Percentiles rank a stretch among this genome's conserved stretches.
Conservation (phyloP, 2,888 invertebrate species). For the Eustalomyia histrio region DNA sequence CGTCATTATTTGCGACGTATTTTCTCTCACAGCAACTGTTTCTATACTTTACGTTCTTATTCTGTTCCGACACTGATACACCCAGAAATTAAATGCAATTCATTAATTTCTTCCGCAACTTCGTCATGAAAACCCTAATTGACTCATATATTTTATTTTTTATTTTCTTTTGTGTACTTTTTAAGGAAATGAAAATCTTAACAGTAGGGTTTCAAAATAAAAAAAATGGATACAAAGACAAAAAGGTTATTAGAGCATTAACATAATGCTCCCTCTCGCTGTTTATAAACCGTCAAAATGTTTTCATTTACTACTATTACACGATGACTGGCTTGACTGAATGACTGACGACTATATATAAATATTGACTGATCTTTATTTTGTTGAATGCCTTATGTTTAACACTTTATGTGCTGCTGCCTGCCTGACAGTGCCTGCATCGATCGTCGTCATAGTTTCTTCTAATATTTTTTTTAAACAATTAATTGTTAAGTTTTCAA, state of each 20-base stretch:
- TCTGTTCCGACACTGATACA: too few species aligned
- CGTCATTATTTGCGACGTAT: too few species aligned
- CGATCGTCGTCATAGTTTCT: not conserved
- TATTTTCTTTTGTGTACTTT: constrained; percentile 1
- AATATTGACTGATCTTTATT: constrained; percentile 1
- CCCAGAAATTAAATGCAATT: too few species aligned
- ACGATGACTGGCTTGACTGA: constrained; percentile 24
- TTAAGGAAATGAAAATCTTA: constrained; percentile 58
- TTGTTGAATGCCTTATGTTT: not conserved
- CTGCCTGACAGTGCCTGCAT: too few species aligned
- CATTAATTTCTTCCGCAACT: not conserved
- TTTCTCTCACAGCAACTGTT: too few species aligned
- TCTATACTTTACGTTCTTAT: too few species aligned
- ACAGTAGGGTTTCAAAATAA: constrained; percentile 24
- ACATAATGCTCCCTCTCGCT: constrained; percentile 17
- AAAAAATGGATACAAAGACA: not conserved
- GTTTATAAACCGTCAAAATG: constrained; percentile 43
- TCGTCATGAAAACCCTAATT: not conserved
- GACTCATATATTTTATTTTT: not conserved
- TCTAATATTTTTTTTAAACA: constrained; percentile 33
- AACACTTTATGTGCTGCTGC: not conserved
- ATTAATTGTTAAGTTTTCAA: constrained; percentile 46
- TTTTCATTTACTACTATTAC: constrained; percentile 57
- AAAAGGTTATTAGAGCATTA: constrained; percentile 63
- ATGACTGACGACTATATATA: not conserved